These are phyloP conservation scores for Pampusana beccarii DNA, from an alignment of 2,113 vertebrate species.

Conservation along the genomic window DNA sequence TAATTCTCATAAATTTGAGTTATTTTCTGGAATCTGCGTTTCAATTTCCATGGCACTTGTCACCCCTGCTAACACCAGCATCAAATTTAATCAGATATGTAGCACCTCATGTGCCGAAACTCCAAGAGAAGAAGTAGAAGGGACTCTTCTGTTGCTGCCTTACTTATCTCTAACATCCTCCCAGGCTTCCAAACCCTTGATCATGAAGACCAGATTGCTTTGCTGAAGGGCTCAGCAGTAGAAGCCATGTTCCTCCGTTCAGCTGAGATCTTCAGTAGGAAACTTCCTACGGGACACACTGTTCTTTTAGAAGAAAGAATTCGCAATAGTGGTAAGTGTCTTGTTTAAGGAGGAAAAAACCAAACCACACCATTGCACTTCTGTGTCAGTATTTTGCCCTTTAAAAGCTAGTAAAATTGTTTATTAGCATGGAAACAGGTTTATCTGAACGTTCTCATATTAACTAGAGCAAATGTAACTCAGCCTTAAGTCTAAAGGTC, in stretches of 20 bases:
- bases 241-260: conserved; percentile 98
- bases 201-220: conserved; percentile 97
- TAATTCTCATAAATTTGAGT: not conserved
- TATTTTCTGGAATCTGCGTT: not conserved
- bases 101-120: not conserved
- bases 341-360: not conserved
- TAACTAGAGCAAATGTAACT: not conserved
- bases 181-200: conserved; percentile 93
- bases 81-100: not conserved
- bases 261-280: conserved; percentile 91
- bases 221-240: conserved; percentile 96
- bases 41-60: not conserved
- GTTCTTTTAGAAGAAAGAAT: conserved; percentile 92
- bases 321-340: conserved; percentile 89
- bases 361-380: not conserved
- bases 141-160: not conserved
- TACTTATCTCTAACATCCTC: not conserved
- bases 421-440: not conserved
- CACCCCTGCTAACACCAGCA: not conserved
- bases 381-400: not conserved
- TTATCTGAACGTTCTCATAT: not conserved
- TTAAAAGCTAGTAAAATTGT: not conserved
- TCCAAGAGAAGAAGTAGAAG: not conserved
- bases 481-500: conserved; percentile 16
- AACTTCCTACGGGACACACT: conserved; percentile 86